phyloP scores from a whole-genome alignment of 1,140 invertebrate genomes.

The Drosophila mauritiana region DNA sequence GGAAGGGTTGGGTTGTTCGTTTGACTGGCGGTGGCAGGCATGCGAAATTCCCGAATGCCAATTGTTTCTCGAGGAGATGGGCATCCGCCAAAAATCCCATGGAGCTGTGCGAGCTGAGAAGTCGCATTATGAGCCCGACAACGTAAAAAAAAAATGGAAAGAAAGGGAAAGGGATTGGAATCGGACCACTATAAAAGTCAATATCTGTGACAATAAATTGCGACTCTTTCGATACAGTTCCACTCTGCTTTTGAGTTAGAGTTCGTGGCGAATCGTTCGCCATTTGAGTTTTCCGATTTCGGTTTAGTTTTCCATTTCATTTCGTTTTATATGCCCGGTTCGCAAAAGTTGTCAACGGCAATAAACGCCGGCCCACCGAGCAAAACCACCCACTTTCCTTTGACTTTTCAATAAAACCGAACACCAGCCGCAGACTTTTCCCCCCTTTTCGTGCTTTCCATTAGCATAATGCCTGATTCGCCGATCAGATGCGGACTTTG shows the following conservation, averaged over 20 bases:
- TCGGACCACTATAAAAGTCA: slow-evolving; percentile 77
- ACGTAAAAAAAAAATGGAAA: background rate
- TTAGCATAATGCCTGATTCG: slow-evolving; percentile 73
- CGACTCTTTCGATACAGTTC: slow-evolving; percentile 51
- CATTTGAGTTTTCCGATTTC: slow-evolving; percentile 37
- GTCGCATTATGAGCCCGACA: slow-evolving; percentile 43
- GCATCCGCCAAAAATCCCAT: slow-evolving; percentile 48
- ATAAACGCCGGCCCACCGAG: slow-evolving; percentile 36
- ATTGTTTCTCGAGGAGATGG: slow-evolving; percentile 69
- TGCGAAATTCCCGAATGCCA: slow-evolving; percentile 69
- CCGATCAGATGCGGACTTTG: slow-evolving; percentile 31
- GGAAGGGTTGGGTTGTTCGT: slow-evolving; percentile 4
- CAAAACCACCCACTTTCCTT: slow-evolving; percentile 5
- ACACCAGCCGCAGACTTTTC: slow-evolving; percentile 60
- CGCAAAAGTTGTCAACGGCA: slow-evolving; percentile 76
- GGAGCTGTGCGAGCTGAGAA: slow-evolving; percentile 41
- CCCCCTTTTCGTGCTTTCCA: slow-evolving; percentile 45
- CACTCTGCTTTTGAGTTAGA: slow-evolving; percentile 43
- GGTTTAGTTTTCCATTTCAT: slow-evolving; percentile 78
- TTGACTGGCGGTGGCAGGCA: slow-evolving; percentile 61
- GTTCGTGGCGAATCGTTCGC: slow-evolving; percentile 48
- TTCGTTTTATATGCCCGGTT: slow-evolving; percentile 77
- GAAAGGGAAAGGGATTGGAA: slow-evolving; percentile 2
- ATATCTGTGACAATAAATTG: slow-evolving; percentile 82
- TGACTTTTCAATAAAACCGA: slow-evolving; percentile 65